These are phyloP conservation scores for Lichenostomus cassidix DNA, from an alignment of 2,113 vertebrate species.

Conservation along the genomic window DNA sequence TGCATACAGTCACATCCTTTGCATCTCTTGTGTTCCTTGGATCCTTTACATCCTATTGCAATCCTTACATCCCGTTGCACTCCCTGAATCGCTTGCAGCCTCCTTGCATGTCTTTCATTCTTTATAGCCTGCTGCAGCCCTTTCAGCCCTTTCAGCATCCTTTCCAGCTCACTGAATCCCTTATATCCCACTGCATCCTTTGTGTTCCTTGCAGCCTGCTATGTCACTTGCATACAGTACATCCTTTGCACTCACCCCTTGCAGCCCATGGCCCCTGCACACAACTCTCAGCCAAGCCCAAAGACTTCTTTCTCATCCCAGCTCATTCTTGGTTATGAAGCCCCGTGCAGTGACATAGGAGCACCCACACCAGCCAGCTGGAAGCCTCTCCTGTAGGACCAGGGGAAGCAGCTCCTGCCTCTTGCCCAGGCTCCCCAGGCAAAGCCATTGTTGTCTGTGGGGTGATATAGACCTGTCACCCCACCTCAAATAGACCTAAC, in stretches of 20 bases:
- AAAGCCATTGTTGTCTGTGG: neutral
- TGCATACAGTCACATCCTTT: neutral
- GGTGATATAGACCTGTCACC: neutral
- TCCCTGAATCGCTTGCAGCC: neutral
- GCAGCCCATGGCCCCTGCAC: neutral
- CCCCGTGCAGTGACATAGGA: accelerated
- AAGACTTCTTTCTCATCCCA: neutral
- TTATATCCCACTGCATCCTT: accelerated
- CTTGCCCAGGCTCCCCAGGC: neutral
- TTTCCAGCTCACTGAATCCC: neutral
- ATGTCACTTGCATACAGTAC: neutral
- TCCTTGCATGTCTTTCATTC: neutral
- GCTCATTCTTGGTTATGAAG: neutral
- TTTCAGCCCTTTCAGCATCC: neutral
- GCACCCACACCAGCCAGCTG: accelerated
- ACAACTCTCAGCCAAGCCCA: neutral
- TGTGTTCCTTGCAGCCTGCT: neutral
- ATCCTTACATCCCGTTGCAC: neutral
- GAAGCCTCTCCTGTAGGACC: neutral
- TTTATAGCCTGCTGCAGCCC: neutral
- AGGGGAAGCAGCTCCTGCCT: neutral
- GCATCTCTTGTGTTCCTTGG: neutral
- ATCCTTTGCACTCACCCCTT: neutral
- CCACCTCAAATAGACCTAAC: neutral
- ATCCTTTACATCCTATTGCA: neutral